Conservation (phyloP, 1,140 invertebrate species). For the Drosophila chauvacae region DNA sequence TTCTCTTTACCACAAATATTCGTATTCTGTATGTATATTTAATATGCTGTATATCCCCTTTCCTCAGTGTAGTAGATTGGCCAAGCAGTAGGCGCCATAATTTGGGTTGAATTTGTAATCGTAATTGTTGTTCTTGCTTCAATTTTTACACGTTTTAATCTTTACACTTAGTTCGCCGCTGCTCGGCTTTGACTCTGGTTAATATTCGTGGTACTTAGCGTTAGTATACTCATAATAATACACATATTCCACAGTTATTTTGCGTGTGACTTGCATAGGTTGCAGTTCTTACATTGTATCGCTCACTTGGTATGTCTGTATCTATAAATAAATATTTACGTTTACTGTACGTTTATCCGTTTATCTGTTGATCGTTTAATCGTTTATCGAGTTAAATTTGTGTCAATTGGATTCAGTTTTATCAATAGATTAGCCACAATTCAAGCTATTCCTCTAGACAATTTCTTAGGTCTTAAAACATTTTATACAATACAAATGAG, state of each 20-base stretch:
- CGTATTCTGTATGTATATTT: conserved; percentile 72
- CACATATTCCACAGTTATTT: conserved; percentile 48
- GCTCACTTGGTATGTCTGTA: conserved; percentile 72
- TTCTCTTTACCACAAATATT: conserved; percentile 81
- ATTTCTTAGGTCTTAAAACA: conserved; percentile 65
- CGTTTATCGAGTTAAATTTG: conserved; percentile 14
- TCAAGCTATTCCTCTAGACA: conserved; percentile 55
- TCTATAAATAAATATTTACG: conserved; percentile 71
- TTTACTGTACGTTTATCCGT: conserved; percentile 14
- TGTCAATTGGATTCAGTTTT: conserved; percentile 32
- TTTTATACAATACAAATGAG: conserved; percentile 70
- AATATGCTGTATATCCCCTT: conserved; percentile 56
- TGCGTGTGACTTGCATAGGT: conserved; percentile 57
- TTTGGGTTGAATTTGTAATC: conserved; percentile 64
- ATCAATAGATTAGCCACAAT: conserved; percentile 47
- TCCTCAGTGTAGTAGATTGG: conserved; percentile 68
- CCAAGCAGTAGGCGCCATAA: conserved; percentile 75
- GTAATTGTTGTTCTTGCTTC: conserved; percentile 43
- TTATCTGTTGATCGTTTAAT: conserved; percentile 5
- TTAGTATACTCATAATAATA: conserved; percentile 66
- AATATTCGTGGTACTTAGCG: conserved; percentile 55
- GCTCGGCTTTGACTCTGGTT: conserved; percentile 55
- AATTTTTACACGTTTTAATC: conserved; percentile 37
- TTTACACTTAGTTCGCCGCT: conserved; percentile 43
- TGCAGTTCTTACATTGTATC: conserved; percentile 62